Evolutionary conservation across 2,888 invertebrate species (phyloP), one percentile per base, ranked within the genome.

Genomic region (Endotricha flammealis): DNA sequence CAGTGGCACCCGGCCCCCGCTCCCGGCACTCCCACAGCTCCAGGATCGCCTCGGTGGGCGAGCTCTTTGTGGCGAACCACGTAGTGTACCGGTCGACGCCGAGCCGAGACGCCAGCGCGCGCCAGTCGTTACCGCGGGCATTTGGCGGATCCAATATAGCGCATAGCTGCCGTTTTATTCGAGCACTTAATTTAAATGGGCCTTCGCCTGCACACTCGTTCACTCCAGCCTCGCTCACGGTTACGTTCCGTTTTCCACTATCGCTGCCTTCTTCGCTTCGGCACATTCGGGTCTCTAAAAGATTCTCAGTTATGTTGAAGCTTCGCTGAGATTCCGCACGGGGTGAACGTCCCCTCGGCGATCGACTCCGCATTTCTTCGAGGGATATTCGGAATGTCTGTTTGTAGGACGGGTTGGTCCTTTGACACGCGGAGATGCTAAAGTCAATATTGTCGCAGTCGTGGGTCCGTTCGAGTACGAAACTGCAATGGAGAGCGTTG

Each of bases 21-120:
- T 95, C 93, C 48, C 97, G 89, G 32, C 97, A 97, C 77, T 98
- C 97, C 97, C 98, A 98, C 54, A 98, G 79, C 78, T 98, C 97
- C 50, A 98, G 87, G 58, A 98, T 97, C 74, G 96, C 95, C 73
- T 98, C 98, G 6, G 98, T 98, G 7, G 99, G 99, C 53, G 97
- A 98, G 42, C 95, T 92, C 82, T 98, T 98, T 12, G 97, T 97
- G 41, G 98, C 98, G 70, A 99, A 98, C 89, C 95, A 98, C 67
- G 97, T 97, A 48, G 97, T 96, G 75, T 98, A 98, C 67, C 98
- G 92, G 88, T 98, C 97, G 38, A 97, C 96, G 59, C 94, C 93
- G 35, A 99, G 90, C 64, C 94, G 91, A 65, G 95, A 92, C n/a
- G 98, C 98, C 50, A 99, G 85, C 88, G 97, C 93, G 51, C 98